Percentiles rank a stretch among this genome's conserved stretches.
phyloP scores from a whole-genome alignment of 2,888 invertebrate genomes.

The Pandemis corylana region DNA sequence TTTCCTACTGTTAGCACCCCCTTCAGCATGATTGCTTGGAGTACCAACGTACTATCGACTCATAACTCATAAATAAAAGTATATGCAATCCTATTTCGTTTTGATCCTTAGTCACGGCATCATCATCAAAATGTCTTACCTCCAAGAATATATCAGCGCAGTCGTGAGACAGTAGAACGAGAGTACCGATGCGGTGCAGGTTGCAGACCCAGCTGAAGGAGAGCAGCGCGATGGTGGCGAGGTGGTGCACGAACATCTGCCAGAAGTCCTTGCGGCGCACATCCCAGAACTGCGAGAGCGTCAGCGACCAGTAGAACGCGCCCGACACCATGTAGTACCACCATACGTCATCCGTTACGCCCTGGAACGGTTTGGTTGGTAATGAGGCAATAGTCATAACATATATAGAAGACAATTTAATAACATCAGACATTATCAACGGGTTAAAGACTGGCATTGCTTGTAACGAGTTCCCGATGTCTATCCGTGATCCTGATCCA shows the following conservation, averaged over 20 bases:
- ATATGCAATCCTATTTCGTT: too few species aligned
- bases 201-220: slow-evolving; percentile 98
- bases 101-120: too few species aligned
- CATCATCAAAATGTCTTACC: slow-evolving; percentile 70
- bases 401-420: too few species aligned
- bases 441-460: too few species aligned
- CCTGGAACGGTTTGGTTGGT: slow-evolving; percentile 79
- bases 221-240: slow-evolving; percentile 95
- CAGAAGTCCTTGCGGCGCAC: slow-evolving; percentile 97
- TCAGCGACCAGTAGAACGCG: slow-evolving; percentile 97
- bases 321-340: slow-evolving; percentile 99
- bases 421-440: too few species aligned
- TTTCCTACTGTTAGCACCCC: too few species aligned
- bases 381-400: background rate
- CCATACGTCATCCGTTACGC: slow-evolving; percentile 93
- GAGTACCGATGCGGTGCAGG: slow-evolving; percentile 94
- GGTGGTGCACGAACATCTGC: slow-evolving; percentile 99
- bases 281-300: slow-evolving; percentile 97
- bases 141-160: slow-evolving; percentile 96
- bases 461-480: too few species aligned
- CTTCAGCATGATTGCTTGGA: too few species aligned
- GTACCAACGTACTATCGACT: background rate
- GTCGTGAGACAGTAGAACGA: slow-evolving; percentile 95
- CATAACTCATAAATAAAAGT: too few species aligned
- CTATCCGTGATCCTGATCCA: too few species aligned